A percentile compares a stretch with the other conserved stretches of the same genome.
Conservation (phyloP, 2,113 vertebrate genomes). For the Vulpes vulpes region DNA sequence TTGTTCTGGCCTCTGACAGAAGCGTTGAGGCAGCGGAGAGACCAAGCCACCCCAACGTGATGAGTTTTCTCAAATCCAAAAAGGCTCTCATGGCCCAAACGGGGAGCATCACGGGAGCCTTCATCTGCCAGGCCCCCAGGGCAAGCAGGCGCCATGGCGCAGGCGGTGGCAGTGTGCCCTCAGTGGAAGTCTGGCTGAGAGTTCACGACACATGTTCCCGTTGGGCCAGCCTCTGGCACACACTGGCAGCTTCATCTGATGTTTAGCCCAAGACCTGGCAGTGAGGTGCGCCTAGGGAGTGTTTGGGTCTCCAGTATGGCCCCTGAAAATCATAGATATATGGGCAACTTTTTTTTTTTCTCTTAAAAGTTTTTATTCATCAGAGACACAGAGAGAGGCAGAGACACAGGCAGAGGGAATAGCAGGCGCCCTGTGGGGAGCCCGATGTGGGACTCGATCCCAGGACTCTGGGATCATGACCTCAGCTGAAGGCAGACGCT, state of each 20-base stretch:
- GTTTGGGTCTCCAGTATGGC: background rate
- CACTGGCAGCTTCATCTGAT: background rate
- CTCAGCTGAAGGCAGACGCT: no score
- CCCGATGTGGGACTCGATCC: no score
- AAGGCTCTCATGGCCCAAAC: background rate
- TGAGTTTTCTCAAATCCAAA: background rate
- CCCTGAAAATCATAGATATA: background rate
- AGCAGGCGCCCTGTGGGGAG: no score
- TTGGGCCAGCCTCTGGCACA: accelerated
- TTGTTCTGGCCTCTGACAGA: background rate
- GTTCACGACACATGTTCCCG: background rate
- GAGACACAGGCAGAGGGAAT: no score
- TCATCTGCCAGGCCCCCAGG: background rate
- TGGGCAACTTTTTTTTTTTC: background rate
- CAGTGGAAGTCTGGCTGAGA: background rate
- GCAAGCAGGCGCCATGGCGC: background rate
- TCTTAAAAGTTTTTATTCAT: no score
- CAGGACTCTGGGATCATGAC: no score
- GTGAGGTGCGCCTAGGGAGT: no score
- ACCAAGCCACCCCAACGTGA: background rate
- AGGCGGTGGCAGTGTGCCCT: background rate
- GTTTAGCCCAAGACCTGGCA: accelerated
- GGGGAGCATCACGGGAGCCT: background rate
- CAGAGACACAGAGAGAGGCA: no score
- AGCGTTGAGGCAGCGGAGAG: background rate